Evolutionary conservation across 2,888 invertebrate species (phyloP), one percentile per base, ranked within the genome.

Genomic region (Neocrepidodera transversa): DNA sequence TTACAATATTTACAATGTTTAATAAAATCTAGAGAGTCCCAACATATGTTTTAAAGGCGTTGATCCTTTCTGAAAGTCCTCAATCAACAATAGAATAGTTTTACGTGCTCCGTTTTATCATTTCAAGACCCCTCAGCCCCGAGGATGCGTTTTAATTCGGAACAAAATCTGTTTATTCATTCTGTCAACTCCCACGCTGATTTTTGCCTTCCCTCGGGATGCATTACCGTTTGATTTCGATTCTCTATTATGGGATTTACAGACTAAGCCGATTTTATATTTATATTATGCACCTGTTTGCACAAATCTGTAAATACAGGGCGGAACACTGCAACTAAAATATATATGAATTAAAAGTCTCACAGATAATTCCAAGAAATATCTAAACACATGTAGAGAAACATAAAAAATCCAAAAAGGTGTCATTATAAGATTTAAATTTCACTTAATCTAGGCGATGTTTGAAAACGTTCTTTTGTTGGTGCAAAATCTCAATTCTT

Each of bases 181-280:
- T 66, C 68, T 71, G 75, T 63, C 68, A 60, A 71, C 76, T 78
- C 78, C 78, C 78, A 78, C 78, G 78, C 76, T 69, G 76, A 76
- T 76, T 73, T 76, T 60, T 58, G 42, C 52, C 56, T 50, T 57
- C 57, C 54, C 65, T 64, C 60, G 63, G 64, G 63, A 68, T 68
- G 58, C 63, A 68, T 70, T 69, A 65, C 66, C 51, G 62, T 53
- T 45, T 56, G 57, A 63, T 65, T 65, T 63, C 57, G 58, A 32
- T 26, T 45, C 23, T 43, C 53, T 43, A 18, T 45, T 54, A 45
- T 32, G 17, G 45, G 54, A 54, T 45, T 47, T 36, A 16, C 16
- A 2, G n/a, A 10, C n/a, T 54, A 54, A 54, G 45, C 54, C 35
- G 54, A 54, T 53, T 54, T 54, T 45, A 45, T 54, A 54, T 54